Conservation (phyloP, 2,888 invertebrate genomes). For the Eremobia ochroleuca region DNA sequence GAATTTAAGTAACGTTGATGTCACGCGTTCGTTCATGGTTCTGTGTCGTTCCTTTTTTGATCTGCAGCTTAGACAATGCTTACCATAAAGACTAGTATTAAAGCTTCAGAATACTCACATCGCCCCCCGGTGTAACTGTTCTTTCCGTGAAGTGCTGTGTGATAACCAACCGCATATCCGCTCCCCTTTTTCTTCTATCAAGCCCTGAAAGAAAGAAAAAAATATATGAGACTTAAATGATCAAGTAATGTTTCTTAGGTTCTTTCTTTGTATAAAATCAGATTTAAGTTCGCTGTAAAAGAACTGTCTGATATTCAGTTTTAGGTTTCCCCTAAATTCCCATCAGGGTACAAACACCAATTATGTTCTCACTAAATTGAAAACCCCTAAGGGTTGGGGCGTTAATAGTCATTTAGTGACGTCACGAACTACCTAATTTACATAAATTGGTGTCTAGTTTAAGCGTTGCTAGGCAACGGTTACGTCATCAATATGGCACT, state of each 20-base stretch:
- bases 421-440: slow-evolving; percentile 61
- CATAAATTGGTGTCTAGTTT: slow-evolving; percentile 61
- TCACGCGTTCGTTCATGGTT: background rate
- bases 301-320: no score
- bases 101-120: slow-evolving; percentile 76
- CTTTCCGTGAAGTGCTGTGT: slow-evolving; percentile 89
- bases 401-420: slow-evolving; percentile 54
- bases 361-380: slow-evolving; percentile 32
- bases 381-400: slow-evolving; percentile 27
- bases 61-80: background rate
- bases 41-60: background rate
- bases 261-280: background rate
- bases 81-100: background rate
- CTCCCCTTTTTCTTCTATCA: slow-evolving; percentile 81
- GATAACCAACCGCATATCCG: slow-evolving; percentile 81
- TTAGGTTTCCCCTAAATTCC: background rate
- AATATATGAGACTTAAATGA: background rate
- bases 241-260: background rate
- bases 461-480: slow-evolving; percentile 69
- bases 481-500: slow-evolving; percentile 61
- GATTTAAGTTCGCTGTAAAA: background rate
- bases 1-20: background rate
- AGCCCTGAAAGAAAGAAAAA: slow-evolving; percentile 75
- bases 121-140: slow-evolving; percentile 90
- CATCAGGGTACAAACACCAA: slow-evolving; percentile 34